Percentiles rank a stretch among this genome's conserved stretches.
These are phyloP conservation scores for Prionailurus viverrinus DNA, from an alignment of 2,113 vertebrate species.

Conservation along the genomic window DNA sequence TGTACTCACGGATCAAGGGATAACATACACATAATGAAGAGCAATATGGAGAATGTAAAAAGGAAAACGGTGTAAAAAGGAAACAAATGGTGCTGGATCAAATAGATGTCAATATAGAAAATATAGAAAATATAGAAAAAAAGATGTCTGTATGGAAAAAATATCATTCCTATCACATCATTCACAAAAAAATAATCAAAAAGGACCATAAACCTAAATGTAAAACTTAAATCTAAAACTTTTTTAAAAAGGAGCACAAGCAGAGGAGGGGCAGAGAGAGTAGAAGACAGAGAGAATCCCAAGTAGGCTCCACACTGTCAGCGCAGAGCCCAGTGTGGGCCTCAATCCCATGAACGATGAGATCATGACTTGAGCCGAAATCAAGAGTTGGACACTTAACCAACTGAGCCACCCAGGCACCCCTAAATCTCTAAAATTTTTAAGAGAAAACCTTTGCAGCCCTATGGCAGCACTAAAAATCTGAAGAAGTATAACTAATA, in stretches of 20 bases:
- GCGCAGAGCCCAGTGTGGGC: too few relatives aligned
- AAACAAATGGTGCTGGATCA: background rate
- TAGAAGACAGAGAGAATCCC: too few relatives aligned
- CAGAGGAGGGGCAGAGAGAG: too few relatives aligned
- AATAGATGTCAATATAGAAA: background rate
- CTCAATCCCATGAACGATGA: too few relatives aligned
- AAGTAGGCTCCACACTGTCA: too few relatives aligned
- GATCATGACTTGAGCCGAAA: too few relatives aligned
- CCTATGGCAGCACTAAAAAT: background rate
- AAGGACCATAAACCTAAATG: background rate
- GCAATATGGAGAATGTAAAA: background rate
- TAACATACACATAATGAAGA: background rate
- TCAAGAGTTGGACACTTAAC: too few relatives aligned
- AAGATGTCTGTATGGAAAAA: background rate
- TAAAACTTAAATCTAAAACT: background rate
- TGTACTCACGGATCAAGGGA: background rate
- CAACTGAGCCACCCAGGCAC: too few relatives aligned
- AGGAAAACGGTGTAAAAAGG: background rate
- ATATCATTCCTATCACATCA: background rate
- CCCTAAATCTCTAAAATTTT: background rate
- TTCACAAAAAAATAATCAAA: background rate
- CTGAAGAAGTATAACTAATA: background rate
- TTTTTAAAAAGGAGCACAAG: background rate
- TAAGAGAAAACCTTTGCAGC: background rate
- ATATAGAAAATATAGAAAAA: background rate